These are phyloP conservation scores for Maylandia zebra DNA, from an alignment of 2,113 vertebrate genomes.

Conservation along the genomic window DNA sequence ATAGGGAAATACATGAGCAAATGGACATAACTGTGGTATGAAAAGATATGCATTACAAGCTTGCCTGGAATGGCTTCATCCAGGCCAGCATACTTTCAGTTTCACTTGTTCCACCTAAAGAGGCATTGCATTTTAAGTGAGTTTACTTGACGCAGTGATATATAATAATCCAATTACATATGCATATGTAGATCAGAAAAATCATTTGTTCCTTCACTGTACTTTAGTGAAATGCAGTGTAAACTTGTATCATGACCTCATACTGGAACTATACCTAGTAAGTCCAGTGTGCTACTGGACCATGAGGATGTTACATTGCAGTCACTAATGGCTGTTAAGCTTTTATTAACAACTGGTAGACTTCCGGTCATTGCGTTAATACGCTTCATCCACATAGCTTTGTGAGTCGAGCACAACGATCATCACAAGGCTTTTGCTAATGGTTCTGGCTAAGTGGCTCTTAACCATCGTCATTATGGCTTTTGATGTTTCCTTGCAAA, in stretches of 20 bases:
- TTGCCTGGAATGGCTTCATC: background rate
- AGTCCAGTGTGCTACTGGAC: background rate
- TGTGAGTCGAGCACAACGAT: background rate
- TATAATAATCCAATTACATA: background rate
- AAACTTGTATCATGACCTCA: background rate
- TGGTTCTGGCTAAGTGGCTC: constrained; percentile 1
- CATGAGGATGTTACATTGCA: background rate
- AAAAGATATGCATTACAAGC: background rate
- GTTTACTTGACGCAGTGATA: background rate
- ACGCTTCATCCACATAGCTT: background rate
- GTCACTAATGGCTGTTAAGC: background rate
- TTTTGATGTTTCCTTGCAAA: background rate
- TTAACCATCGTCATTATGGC: background rate
- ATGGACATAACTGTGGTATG: background rate
- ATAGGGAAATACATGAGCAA: background rate
- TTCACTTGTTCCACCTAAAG: background rate
- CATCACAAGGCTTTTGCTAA: background rate
- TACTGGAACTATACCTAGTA: background rate
- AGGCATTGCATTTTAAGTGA: background rate
- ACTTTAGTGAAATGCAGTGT: background rate
- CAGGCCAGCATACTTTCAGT: background rate
- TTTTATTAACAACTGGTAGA: background rate
- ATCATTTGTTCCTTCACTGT: background rate
- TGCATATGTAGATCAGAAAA: background rate
- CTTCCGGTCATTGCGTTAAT: background rate